These are phyloP conservation scores for Cromileptes altivelis DNA, from an alignment of 2,113 vertebrate species.

Conservation along the genomic window DNA sequence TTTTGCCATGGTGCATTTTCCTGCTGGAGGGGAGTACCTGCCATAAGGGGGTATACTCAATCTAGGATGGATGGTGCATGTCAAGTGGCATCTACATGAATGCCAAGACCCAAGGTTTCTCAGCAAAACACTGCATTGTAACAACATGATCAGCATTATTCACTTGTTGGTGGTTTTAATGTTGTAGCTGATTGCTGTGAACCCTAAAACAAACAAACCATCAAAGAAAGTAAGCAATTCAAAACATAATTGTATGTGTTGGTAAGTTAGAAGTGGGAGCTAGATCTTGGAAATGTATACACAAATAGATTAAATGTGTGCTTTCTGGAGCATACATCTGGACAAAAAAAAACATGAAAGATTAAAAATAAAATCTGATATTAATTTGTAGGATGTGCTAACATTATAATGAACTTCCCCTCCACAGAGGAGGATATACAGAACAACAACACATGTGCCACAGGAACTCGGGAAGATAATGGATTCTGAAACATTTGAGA, in stretches of 20 bases:
- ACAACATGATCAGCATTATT: too few species aligned
- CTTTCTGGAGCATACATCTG: background rate
- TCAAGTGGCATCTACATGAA: too few species aligned
- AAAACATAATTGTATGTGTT: background rate
- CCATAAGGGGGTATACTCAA: too few species aligned
- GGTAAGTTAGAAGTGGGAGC: background rate
- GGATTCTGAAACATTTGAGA: conserved; percentile 97
- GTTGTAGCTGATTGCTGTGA: background rate
- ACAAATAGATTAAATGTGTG: too few species aligned
- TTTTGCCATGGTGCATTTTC: too few species aligned
- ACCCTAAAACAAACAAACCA: background rate
- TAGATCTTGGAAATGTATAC: too few species aligned
- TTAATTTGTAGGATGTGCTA: background rate
- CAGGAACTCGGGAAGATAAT: conserved; percentile 94
- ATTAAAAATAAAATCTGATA: background rate
- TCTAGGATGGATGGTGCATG: too few species aligned
- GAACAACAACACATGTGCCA: conserved; percentile 91
- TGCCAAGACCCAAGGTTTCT: too few species aligned
- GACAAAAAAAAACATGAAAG: background rate
- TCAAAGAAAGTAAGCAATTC: background rate
- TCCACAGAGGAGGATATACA: conserved; percentile 91
- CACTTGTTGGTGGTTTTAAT: too few species aligned
- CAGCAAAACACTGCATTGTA: too few species aligned
- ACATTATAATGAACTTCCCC: background rate
- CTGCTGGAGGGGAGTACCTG: too few species aligned